These are phyloP conservation scores for Isurus oxyrinchus DNA, from an alignment of 2,113 vertebrate genomes.

Conservation along the genomic window DNA sequence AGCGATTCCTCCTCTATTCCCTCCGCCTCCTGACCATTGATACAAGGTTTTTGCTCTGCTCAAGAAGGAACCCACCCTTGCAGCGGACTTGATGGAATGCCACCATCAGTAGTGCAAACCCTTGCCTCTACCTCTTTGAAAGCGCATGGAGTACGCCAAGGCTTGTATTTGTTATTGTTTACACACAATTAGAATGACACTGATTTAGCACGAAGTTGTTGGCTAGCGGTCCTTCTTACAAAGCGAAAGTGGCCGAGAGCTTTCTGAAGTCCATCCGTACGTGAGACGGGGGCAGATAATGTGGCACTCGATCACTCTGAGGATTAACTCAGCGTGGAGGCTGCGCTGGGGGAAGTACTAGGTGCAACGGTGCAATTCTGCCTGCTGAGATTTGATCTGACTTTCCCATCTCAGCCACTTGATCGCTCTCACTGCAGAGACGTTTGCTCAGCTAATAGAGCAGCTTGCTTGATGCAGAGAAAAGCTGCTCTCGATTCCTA, in stretches of 20 bases:
- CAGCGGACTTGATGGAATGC: neutral
- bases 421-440: slow-evolving; percentile 48
- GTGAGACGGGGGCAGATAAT: slow-evolving; percentile 37
- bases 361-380: slow-evolving; percentile 44
- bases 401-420: slow-evolving; percentile 48
- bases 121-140: neutral
- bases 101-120: neutral
- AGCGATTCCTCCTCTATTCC: neutral
- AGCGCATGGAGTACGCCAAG: neutral
- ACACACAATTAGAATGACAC: neutral
- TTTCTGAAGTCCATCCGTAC: slow-evolving; percentile 4
- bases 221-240: slow-evolving; percentile 27
- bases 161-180: neutral
- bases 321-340: slow-evolving; percentile 50
- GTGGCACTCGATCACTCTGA: slow-evolving; percentile 45
- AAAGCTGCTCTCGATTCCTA: slow-evolving; percentile 3
- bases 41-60: neutral
- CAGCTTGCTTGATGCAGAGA: slow-evolving; percentile 48
- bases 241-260: slow-evolving; percentile 35
- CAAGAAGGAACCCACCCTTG: slow-evolving; percentile 30
- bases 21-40: neutral
- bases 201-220: neutral
- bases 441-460: slow-evolving; percentile 43
- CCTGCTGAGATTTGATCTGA: slow-evolving; percentile 51
- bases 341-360: slow-evolving; percentile 43